Evolutionary conservation across 1,140 invertebrate species (phyloP), one percentile per base, ranked within the genome.

Genomic region (Nasonia giraulti): DNA sequence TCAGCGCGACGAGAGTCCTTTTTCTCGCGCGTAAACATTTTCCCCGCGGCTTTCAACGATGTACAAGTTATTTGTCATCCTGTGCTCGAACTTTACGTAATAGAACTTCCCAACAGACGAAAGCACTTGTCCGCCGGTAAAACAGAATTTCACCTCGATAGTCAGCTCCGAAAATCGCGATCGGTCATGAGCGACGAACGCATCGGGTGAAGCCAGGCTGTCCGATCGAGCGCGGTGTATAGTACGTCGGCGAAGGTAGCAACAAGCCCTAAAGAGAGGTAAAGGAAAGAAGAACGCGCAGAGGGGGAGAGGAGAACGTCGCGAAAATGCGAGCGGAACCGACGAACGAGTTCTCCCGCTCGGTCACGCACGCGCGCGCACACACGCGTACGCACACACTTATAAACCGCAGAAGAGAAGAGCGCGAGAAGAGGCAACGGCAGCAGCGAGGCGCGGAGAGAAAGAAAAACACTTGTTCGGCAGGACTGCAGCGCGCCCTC

Each of bases 251-350:
- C 74, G 17, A 44, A 44, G 20, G 74, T 44, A 40, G 55, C 33
- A 23, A n/a, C 27, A 20, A 20, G 23, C 55, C 55, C 55, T 62
- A 23, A 37, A 68, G 47, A 66, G 31, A 50, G 23, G 55, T 40
- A 69, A 33, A 69, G 44, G 31, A 71, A 33, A 17, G 31, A 33
- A 14, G 31, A 33, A 31, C 31, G 75, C 31, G 75, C 20, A 17
- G 37, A 50, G 44, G 4, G 33, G 12, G 47, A 74, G 71, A 75
- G 71, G 68, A 71, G 10, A 31, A 77, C 74, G 50, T 77, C 55
- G 82, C 82, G 62, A 83, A 83, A 83, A 79, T 55, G 27, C 76
- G 66, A 79, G 66, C 82, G 62, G 50, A 66, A 77, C 55, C 20
- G 47, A 40, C 44, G 71, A 82, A 82, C 80, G 55, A 83, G 73